Evolutionary conservation across 2,888 invertebrate species (phyloP).

Genomic region (Lasioglossum pauxillum): DNA sequence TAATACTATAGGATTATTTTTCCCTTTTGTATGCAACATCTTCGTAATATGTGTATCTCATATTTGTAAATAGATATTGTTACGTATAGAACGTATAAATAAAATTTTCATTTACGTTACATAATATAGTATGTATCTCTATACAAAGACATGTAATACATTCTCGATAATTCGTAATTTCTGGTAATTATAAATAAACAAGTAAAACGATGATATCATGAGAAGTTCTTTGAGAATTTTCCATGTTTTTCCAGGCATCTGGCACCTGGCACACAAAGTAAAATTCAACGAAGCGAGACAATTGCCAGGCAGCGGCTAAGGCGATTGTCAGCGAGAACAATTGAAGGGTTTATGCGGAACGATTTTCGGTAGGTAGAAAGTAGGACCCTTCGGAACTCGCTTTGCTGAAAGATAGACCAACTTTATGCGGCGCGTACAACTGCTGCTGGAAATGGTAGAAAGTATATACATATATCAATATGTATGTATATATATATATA

Average conservation of each 20-base stretch:
- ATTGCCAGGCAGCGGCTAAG: neutral
- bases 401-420: neutral
- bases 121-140: conserved; percentile 26
- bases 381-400: neutral
- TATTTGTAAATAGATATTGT: conserved; percentile 61
- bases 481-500: too few relatives aligned
- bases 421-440: neutral
- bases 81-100: conserved; percentile 55
- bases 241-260: neutral
- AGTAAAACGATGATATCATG: conserved; percentile 6
- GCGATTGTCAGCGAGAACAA: conserved; percentile 11
- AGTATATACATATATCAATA: neutral
- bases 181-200: conserved; percentile 53
- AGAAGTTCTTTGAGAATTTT: neutral
- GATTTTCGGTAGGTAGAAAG: neutral
- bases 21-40: conserved; percentile 38
- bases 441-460: neutral
- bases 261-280: neutral
- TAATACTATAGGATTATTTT: conserved; percentile 26
- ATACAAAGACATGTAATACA: conserved; percentile 36
- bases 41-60: conserved; percentile 48
- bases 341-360: neutral
- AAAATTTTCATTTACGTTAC: conserved; percentile 52
- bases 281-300: neutral
- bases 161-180: conserved; percentile 44